Percentiles rank a stretch among this genome's conserved stretches.
Evolutionary conservation across 2,797 vertebrate species (phyloP).

Genomic region (Amblyraja radiata): DNA sequence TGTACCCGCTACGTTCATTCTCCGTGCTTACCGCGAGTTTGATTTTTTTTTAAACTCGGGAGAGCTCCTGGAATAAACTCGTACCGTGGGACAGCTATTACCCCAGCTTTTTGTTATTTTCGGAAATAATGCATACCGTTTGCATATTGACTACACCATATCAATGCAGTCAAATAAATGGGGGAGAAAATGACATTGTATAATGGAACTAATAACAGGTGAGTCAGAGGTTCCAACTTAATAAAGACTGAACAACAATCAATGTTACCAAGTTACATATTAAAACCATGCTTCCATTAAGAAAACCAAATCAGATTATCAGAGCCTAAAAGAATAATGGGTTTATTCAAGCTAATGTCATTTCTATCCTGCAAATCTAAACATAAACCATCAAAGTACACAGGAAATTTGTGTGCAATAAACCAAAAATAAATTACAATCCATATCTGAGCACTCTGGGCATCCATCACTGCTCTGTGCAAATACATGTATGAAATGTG

Average conservation of each 20-base stretch:
- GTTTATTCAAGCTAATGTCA: constrained; percentile 59
- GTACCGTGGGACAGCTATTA: too few species aligned
- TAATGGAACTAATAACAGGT: constrained; percentile 45
- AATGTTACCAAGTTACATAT: constrained; percentile 61
- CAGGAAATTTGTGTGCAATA: constrained; percentile 62
- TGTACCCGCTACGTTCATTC: too few species aligned
- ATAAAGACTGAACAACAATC: constrained; percentile 67
- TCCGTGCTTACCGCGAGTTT: too few species aligned
- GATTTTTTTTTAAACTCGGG: too few species aligned
- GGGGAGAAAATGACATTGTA: not conserved
- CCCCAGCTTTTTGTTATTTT: too few species aligned
- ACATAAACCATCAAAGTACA: constrained; percentile 48
- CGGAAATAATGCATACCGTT: not conserved
- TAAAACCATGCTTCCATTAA: constrained; percentile 56
- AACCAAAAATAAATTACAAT: constrained; percentile 54
- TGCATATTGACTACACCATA: constrained; percentile 52
- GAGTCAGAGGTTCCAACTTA: constrained; percentile 49
- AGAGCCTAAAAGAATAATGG: constrained; percentile 58
- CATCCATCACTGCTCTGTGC: constrained; percentile 52
- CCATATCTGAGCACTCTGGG: constrained; percentile 53
- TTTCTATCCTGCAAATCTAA: constrained; percentile 50
- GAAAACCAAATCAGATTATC: constrained; percentile 52
- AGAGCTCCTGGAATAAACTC: too few species aligned
- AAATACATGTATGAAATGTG: constrained; percentile 62
- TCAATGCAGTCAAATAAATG: constrained; percentile 58